A percentile compares a stretch with the other conserved stretches of the same genome.
Conservation (phyloP, 2,797 vertebrate genomes). For the Pipistrellus pipistrellus region DNA sequence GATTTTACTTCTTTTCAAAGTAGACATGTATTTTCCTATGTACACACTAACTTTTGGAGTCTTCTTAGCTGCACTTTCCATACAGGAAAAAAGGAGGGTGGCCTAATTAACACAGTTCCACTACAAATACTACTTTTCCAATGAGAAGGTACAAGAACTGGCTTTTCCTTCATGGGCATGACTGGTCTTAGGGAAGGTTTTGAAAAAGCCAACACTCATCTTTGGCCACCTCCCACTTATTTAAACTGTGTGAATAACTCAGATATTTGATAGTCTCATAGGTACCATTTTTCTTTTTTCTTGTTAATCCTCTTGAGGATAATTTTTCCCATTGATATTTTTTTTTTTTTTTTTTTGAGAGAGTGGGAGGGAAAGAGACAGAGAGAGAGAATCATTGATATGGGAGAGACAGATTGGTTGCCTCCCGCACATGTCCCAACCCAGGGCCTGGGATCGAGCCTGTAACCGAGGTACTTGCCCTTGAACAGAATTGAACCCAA, state of each 20-base stretch:
- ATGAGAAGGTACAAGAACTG: background rate
- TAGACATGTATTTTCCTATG: background rate
- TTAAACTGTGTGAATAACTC: background rate
- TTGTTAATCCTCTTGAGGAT: no score
- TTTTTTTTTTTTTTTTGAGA: no score
- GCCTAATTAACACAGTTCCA: background rate
- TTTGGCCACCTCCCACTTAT: background rate
- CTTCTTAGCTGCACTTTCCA: background rate
- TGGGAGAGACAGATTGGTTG: no score
- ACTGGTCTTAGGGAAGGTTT: background rate
- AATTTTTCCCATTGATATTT: no score
- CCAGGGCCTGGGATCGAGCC: no score
- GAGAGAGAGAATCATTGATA: no score
- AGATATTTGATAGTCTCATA: background rate
- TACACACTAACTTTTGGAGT: background rate
- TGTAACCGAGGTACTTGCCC: no score
- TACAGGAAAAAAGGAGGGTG: background rate
- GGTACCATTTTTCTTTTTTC: background rate
- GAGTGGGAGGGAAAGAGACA: no score
- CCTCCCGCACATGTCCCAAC: no score
- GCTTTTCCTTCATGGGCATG: slow-evolving; percentile 15
- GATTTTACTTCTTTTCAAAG: background rate
- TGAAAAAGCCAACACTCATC: background rate
- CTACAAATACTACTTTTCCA: background rate
- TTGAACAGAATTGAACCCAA: no score